Base-by-base conservation (phyloP, 2,797 vertebrate species). In the Channa striata region DNA sequence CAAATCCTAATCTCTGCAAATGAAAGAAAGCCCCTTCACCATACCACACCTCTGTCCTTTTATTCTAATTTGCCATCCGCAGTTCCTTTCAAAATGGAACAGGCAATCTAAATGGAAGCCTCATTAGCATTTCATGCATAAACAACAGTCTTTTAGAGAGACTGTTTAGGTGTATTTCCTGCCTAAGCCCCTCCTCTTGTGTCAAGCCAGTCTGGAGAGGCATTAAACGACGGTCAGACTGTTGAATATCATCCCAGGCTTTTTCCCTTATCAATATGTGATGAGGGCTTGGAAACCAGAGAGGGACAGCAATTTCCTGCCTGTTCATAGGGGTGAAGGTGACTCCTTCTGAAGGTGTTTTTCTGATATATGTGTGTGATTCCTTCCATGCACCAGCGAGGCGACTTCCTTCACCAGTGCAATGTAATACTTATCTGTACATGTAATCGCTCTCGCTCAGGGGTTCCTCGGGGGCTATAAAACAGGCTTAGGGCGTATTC, bases 41-140 rank as follows among this genome's bases (percentile, higher is more conserved):
- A 8, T n/a, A 11, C 30, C 19, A 14, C 59, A 54, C 37, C 17
- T 49, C 61, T 11, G 39, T 59, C 46, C 72, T 77, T 83, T 88
- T 81, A 82, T 89, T 83, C 60, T 81, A 85, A 85, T 90, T 87
- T 69, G 71, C 67, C 87, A 80, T 83, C 70, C 81, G 54, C 53
- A 78, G 51, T 80, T 89, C 88, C 85, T 86, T 87, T 90, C 77
- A 87, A 81, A 85, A 77, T 82, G 79, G 59, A 85, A 48, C 78
- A 81, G 66, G 58, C 74, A 59, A 59, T 79, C 79, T 85, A 81
- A 86, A 80, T 85, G 82, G 80, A 78, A 57, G 40, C 63, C 64
- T 76, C 51, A 92, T 92, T 90, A 86, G 81, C 91, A 93, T 92
- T 80, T 87, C 86, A 91, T 92, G 73, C 89, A 91, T 90, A 90